Conservation (phyloP, 2,888 invertebrate species). For the Monoplex corrugatus region DNA sequence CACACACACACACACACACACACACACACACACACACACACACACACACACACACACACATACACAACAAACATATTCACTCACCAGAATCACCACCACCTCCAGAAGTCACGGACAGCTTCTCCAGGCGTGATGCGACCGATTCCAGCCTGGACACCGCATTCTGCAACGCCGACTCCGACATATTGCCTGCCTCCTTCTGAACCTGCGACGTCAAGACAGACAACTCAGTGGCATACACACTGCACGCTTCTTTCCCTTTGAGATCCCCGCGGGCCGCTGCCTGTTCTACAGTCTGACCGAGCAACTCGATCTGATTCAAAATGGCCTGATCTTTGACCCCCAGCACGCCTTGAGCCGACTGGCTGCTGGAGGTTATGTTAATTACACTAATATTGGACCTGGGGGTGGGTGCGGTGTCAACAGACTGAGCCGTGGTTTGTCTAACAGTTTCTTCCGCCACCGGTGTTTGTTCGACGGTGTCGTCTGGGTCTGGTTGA, state of each 20-base stretch:
- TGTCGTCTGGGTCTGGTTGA: not conserved
- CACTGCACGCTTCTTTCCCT: slow-evolving; percentile 36
- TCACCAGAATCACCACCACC: slow-evolving; percentile 54
- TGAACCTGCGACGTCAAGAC: slow-evolving; percentile 58
- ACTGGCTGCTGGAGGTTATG: not conserved
- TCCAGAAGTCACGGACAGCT: slow-evolving; percentile 56
- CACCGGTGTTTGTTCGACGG: not conserved
- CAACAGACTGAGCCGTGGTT: not conserved
- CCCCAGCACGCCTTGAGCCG: not conserved
- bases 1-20: not conserved
- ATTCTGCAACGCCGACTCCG: slow-evolving; percentile 85
- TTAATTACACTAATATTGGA: slow-evolving; percentile 9
- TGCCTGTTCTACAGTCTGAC: slow-evolving; percentile 5
- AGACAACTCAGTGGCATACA: slow-evolving; percentile 56
- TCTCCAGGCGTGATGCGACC: slow-evolving; percentile 87
- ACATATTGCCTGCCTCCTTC: slow-evolving; percentile 62
- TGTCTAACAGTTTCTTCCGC: not conserved
- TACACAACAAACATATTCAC: slow-evolving; percentile 37
- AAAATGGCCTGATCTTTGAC: not conserved
- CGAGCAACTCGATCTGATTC: slow-evolving; percentile 11
- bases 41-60: not conserved
- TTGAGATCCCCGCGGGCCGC: not conserved
- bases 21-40: not conserved
- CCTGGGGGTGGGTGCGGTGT: not conserved
- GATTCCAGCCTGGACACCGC: slow-evolving; percentile 89